Evolutionary conservation across 2,113 vertebrate genomes (phyloP).

Genomic region (Odontophorus gujanensis): DNA sequence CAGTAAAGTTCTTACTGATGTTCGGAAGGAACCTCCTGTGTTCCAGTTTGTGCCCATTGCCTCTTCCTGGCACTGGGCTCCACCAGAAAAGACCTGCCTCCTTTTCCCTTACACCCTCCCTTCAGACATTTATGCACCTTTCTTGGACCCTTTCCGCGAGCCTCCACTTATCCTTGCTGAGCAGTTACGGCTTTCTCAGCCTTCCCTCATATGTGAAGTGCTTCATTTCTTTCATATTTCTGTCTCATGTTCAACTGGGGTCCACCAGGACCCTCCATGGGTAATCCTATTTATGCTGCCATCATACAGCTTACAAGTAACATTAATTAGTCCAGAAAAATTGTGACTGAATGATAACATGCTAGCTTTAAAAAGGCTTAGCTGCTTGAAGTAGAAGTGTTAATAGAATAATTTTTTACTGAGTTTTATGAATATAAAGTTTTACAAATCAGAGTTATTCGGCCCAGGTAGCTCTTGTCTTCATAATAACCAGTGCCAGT

Average conservation of each 20-base stretch:
- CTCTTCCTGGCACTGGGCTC: background rate
- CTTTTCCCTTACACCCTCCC: background rate
- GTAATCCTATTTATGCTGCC: background rate
- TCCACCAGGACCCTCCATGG: background rate
- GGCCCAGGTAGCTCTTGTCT: background rate
- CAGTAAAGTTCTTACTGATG: background rate
- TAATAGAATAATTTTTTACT: constrained; percentile 30
- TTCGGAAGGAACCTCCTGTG: background rate
- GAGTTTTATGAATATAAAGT: constrained; percentile 40
- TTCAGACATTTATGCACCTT: background rate
- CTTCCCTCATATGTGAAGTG: background rate
- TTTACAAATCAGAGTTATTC: background rate
- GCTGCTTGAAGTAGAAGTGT: background rate
- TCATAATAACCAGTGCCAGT: background rate
- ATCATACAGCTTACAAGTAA: background rate
- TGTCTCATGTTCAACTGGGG: background rate
- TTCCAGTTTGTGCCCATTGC: background rate
- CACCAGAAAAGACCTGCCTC: background rate
- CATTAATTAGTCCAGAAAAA: background rate
- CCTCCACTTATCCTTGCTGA: background rate
- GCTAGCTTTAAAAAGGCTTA: constrained; percentile 2
- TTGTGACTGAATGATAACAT: background rate
- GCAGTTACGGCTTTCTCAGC: background rate
- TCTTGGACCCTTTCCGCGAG: fast-evolving
- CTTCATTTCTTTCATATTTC: background rate